Evolutionary conservation across 1,140 invertebrate genomes (phyloP), one percentile per base, ranked within the genome.

Genomic region (Streblospio benedicti): DNA sequence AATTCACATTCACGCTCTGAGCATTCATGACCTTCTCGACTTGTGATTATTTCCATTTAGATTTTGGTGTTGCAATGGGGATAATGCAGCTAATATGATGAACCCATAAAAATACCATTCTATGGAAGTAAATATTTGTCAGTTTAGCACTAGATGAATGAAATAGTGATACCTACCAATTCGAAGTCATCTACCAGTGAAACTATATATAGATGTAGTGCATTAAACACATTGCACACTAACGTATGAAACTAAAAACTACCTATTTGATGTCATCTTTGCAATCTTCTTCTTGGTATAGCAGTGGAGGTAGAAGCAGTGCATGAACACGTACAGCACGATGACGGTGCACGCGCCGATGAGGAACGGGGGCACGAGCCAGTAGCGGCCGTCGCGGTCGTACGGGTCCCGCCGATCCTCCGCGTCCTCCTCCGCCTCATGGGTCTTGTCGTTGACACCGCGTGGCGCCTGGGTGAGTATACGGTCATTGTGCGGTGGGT

Each of bases 281-380:
- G 9, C 12, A 9, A 56, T 43, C 38, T 45, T 56, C 32, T 30
- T 35, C 33, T 56, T 56, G 31, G 53, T 20, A 28, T 56, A 56
- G 32, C 60, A 61, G 52, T 61, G 51, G 1, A 53, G 31, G 44
- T 61, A 61, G 35, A 61, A 38, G 38, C 60, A 61, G 4, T 61
- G 60, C 4, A 61, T 52, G 41, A 47, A 28, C 27, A 57, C 33
- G 53, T 61, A 61, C 16, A 52, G 28, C 28, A 61, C 31, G 52
- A 61, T 35, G 60, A 61, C 51, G 43, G 52, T 61, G 12, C 25
- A 57, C n/a, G 60, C 60, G 18, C 60, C 60, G 33, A 61, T 61
- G 12, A 61, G 60, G 53, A 61, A 61, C 3, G 60, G 60, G 3
- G 60, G 60, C 20, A 61, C 60, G 25, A 61, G 60, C 60, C 60